Percentiles rank a stretch among this genome's conserved stretches.
Conservation (phyloP, 2,888 invertebrate genomes). For the Ennomos fuscantarius region DNA sequence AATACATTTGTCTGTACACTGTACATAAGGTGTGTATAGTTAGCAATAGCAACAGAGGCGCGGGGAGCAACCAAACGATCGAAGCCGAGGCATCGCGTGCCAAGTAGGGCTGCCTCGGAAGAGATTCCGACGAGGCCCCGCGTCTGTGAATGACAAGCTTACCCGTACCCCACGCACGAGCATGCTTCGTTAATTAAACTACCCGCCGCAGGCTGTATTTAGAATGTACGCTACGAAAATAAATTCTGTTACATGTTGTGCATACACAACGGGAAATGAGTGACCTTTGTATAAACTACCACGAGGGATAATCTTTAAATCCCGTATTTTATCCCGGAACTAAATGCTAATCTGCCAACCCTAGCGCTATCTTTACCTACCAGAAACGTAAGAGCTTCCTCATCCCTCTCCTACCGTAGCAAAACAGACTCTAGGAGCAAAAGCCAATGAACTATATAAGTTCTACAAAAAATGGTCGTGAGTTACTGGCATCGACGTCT, state of each 20-base stretch:
- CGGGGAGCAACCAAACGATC: slow-evolving; percentile 68
- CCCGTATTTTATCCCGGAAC: slow-evolving; percentile 40
- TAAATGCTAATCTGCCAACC: slow-evolving; percentile 46
- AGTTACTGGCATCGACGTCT: slow-evolving; percentile 58
- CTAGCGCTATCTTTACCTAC: slow-evolving; percentile 55
- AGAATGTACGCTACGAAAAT: slow-evolving; percentile 16
- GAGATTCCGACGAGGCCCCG: slow-evolving; percentile 39
- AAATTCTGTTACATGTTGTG: slow-evolving; percentile 13
- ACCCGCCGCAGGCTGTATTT: slow-evolving; percentile 18
- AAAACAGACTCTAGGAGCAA: slow-evolving; percentile 40
- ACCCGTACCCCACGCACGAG: slow-evolving; percentile 26
- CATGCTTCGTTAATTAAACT: slow-evolving; percentile 21
- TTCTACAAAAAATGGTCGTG: slow-evolving; percentile 53
- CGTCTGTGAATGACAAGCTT: slow-evolving; percentile 34
- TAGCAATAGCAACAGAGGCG: slow-evolving; percentile 52
- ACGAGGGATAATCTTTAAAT: slow-evolving; percentile 38
- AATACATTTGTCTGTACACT: slow-evolving; percentile 33
- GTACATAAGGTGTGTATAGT: slow-evolving; percentile 47
- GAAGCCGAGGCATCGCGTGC: slow-evolving; percentile 53
- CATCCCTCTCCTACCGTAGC: slow-evolving; percentile 47
- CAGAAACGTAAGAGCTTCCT: slow-evolving; percentile 53
- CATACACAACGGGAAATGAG: slow-evolving; percentile 21
- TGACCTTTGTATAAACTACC: slow-evolving; percentile 32
- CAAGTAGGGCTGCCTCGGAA: slow-evolving; percentile 44
- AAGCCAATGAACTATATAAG: slow-evolving; percentile 61